Base-by-base conservation (phyloP, 2,113 vertebrate species). In the Tenrec ecaudatus region DNA sequence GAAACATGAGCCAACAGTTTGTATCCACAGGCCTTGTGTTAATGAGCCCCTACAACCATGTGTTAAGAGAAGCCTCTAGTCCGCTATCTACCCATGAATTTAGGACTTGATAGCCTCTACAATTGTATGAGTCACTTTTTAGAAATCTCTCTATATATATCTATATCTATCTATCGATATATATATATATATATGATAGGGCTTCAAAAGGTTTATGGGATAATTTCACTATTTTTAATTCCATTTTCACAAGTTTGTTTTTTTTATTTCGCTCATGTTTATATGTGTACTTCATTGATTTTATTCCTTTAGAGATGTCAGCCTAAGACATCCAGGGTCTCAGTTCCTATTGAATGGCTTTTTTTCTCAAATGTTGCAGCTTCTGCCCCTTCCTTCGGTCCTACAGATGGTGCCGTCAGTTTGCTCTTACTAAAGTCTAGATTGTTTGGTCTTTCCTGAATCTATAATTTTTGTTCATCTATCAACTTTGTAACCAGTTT, bases 391-490 rank as follows among this genome's bases (percentile, higher is more conserved):
- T 1, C 57, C 27, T 66, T 86, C 3, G 75, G 15, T 17, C 17
- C 15, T 60, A 14, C 68, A 62, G 5, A 2, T 78, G 27, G 9
- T 78, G 62, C 71, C 6, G 79, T 29, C 23, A 43, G 69, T 47
- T 92, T 88, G 29, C 15, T 75, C 20, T 76, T 43, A 25, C 15
- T 87, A 78, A 94, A 36, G 7, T 53, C 23, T 68, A 20, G 60
- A 31, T 68, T 86, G 29, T 11, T 40, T 68, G 17, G 15, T 17
- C 20, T 84, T 87, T 80, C 20, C 19, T 1, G 5, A 73, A 73
- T 88, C 81, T 78, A 31, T 7, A 82, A 19, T 90, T 89, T 84
- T 9, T 73, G 11, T 69, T 84, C 40, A 79, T 91, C 23, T 58
- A 40, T 58, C 31, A 81, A 10, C 0, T n/a, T 92, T 69, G 8